Percentiles rank a stretch among this genome's conserved stretches.
Conservation (phyloP, 2,888 invertebrate genomes). For the Catocala nupta region DNA sequence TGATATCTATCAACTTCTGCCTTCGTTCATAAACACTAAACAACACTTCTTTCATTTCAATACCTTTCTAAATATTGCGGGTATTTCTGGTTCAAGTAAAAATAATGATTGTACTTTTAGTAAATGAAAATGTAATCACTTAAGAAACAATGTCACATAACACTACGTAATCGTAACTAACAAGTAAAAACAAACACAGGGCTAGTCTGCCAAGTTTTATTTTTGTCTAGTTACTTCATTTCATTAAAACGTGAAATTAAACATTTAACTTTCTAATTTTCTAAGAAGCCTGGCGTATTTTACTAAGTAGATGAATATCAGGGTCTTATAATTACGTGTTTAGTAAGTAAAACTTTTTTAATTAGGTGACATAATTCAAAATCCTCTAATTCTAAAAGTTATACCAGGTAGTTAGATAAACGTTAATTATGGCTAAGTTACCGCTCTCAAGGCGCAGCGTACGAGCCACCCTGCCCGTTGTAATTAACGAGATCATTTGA, state of each 20-base stretch:
- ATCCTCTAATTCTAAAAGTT: constrained; percentile 59
- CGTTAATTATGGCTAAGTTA: constrained; percentile 47
- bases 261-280: constrained; percentile 19
- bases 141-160: not conserved
- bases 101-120: not conserved
- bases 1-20: constrained; percentile 3
- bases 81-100: constrained; percentile 4
- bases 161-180: no score
- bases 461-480: constrained; percentile 20
- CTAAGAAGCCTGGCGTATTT: constrained; percentile 49
- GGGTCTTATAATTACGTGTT: constrained; percentile 76
- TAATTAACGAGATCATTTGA: constrained; percentile 37
- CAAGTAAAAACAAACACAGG: no score
- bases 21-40: constrained; percentile 3
- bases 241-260: constrained; percentile 3
- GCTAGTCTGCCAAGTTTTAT: not conserved
- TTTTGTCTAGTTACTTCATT: constrained; percentile 1
- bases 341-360: constrained; percentile 68
- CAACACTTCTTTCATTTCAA: constrained; percentile 15
- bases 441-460: constrained; percentile 27
- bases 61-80: constrained; percentile 16
- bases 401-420: constrained; percentile 57
- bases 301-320: constrained; percentile 74
- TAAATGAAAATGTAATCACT: constrained; percentile 4
- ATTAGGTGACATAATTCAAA: constrained; percentile 63